A percentile compares a stretch with the other conserved stretches of the same genome.
phyloP scores from a whole-genome alignment of 2,888 invertebrate genomes.

The Parnassius glacialis region DNA sequence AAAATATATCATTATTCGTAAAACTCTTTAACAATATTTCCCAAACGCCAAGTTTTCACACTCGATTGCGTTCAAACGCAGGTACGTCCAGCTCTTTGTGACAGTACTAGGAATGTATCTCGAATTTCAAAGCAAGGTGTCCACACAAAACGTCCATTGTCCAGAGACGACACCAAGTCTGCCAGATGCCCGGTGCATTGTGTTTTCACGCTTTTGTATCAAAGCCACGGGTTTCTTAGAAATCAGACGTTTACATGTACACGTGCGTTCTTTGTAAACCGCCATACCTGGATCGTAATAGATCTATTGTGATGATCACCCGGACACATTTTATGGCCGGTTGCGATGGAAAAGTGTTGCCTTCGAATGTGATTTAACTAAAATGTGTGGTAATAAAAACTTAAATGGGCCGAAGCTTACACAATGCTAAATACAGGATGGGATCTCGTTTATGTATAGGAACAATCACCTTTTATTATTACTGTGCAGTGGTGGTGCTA shows the following conservation, averaged over 20 bases:
- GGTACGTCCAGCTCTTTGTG: slow-evolving; percentile 19
- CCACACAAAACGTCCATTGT: slow-evolving; percentile 45
- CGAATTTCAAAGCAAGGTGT: slow-evolving; percentile 26
- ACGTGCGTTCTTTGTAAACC: slow-evolving; percentile 43
- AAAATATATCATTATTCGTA: no score
- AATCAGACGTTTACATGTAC: slow-evolving; percentile 46
- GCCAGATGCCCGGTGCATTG: slow-evolving; percentile 63
- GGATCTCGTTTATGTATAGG: no score
- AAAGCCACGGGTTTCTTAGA: slow-evolving; percentile 51
- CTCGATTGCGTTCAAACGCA: slow-evolving; percentile 4
- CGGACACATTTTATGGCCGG: slow-evolving; percentile 5
- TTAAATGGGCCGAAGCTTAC: no score
- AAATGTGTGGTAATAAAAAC: neutral
- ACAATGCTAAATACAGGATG: no score
- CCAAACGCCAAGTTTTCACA: neutral
- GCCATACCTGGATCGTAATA: slow-evolving; percentile 8
- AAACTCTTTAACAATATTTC: neutral
- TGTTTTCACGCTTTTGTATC: slow-evolving; percentile 28
- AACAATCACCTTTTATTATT: no score
- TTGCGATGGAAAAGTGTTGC: slow-evolving; percentile 2
- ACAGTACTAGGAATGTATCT: slow-evolving; percentile 14
- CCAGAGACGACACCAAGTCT: slow-evolving; percentile 64
- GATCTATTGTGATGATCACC: slow-evolving; percentile 11
- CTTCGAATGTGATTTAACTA: slow-evolving; percentile 1
- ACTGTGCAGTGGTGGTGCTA: no score